Evolutionary conservation across 2,888 invertebrate species (phyloP).

Genomic region (Belgica antarctica): DNA sequence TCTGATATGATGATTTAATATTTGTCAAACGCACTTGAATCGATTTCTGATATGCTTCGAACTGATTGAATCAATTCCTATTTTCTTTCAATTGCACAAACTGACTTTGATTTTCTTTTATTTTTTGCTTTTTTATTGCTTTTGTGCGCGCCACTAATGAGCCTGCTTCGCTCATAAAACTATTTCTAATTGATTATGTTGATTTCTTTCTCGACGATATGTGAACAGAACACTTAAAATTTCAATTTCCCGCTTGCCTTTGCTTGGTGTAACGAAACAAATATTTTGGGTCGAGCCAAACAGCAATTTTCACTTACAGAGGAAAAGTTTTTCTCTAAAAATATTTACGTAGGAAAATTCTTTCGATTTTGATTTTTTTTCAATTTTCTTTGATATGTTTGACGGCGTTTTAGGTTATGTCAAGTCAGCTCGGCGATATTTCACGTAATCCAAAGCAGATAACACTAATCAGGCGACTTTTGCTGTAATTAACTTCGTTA

Average conservation of each 20-base stretch:
- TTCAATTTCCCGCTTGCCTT: neutral
- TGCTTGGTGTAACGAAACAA: neutral
- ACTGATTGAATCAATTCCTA: neutral
- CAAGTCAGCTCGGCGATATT: neutral
- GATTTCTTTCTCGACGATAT: neutral
- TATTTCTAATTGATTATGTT: neutral
- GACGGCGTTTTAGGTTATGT: conserved; percentile 5
- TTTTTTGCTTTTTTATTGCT: neutral
- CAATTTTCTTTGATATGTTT: neutral
- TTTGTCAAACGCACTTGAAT: too few relatives aligned
- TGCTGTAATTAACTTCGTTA: neutral
- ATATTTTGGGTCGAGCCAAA: neutral
- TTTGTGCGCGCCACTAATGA: too few relatives aligned
- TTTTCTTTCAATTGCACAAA: conserved; percentile 22
- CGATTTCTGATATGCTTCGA: too few relatives aligned
- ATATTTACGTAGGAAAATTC: conserved; percentile 8
- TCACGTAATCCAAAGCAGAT: neutral
- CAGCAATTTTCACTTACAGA: conserved; percentile 24
- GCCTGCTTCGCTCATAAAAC: neutral
- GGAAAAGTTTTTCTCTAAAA: conserved; percentile 20
- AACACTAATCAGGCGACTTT: conserved; percentile 14
- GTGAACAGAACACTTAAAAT: neutral
- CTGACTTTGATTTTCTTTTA: neutral
- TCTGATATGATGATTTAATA: conserved; percentile 5
- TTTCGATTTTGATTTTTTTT: neutral